Percentiles rank a stretch among this genome's conserved stretches.
phyloP scores from a whole-genome alignment of 2,797 vertebrate genomes.

The Lithobates sylvaticus region DNA sequence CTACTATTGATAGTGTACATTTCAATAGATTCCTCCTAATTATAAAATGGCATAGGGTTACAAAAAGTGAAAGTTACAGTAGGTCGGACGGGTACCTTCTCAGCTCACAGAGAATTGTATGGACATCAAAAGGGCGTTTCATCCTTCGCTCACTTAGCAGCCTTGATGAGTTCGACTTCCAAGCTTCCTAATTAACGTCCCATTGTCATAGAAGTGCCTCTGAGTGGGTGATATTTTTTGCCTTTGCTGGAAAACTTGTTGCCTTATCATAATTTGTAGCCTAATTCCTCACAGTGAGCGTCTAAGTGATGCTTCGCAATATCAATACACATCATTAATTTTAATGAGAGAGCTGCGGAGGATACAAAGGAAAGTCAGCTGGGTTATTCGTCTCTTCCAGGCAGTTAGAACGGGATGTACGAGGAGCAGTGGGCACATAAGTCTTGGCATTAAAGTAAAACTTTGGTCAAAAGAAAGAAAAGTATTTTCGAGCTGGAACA shows the following conservation, averaged over 20 bases:
- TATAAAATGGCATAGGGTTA: too few species aligned
- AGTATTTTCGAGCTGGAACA: too few species aligned
- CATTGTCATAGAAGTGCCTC: not conserved
- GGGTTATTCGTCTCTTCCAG: constrained; percentile 3
- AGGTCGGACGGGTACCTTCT: too few species aligned
- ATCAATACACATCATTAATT: constrained; percentile 43
- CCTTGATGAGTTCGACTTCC: not conserved
- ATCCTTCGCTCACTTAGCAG: too few species aligned
- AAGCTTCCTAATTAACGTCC: constrained; percentile 19
- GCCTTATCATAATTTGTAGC: constrained; percentile 34
- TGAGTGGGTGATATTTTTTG: constrained; percentile 6
- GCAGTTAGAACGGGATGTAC: not conserved
- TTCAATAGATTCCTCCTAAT: too few species aligned
- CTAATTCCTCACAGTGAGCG: constrained; percentile 31
- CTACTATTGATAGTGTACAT: too few species aligned
- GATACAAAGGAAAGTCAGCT: constrained; percentile 31
- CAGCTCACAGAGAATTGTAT: too few species aligned
- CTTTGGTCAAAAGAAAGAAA: too few species aligned
- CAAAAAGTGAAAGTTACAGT: too few species aligned
- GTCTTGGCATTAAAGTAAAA: too few species aligned
- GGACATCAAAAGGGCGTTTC: too few species aligned
- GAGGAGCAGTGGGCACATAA: too few species aligned
- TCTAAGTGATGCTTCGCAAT: constrained; percentile 8
- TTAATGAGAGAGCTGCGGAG: constrained; percentile 43
- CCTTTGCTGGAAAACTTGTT: not conserved